Conservation (phyloP, 2,113 vertebrate species). For the Tonatia bakeri region DNA sequence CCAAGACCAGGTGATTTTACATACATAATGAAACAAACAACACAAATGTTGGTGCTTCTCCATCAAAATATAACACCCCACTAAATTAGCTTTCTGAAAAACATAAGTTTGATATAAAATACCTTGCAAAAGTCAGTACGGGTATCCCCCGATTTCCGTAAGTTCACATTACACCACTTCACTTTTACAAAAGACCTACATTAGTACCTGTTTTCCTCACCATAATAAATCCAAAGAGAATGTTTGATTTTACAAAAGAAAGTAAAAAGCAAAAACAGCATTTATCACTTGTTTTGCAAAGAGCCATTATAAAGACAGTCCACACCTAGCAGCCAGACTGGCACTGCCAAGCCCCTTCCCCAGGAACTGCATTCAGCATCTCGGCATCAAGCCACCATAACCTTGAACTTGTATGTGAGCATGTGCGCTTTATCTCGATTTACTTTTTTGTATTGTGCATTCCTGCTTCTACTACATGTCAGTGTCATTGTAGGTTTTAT, state of each 20-base stretch:
- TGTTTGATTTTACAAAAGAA: background rate
- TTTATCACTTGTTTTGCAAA: background rate
- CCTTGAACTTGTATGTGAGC: background rate
- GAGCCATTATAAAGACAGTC: background rate
- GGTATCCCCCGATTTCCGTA: background rate
- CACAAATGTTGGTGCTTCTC: background rate
- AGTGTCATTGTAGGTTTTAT: background rate
- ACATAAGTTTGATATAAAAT: constrained; percentile 16
- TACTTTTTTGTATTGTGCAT: background rate
- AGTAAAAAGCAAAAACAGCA: background rate
- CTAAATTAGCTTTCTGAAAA: background rate
- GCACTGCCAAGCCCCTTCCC: background rate
- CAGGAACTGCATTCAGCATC: background rate
- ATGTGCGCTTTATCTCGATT: background rate
- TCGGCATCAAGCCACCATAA: background rate
- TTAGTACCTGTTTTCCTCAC: background rate
- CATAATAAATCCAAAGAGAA: background rate
- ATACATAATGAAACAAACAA: constrained; percentile 9
- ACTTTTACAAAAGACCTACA: background rate
- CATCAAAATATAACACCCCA: constrained; percentile 2
- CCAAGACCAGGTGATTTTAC: background rate
- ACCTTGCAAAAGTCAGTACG: background rate
- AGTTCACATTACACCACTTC: background rate
- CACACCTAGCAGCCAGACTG: background rate
- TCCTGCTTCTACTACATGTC: background rate